Percentiles rank a stretch among this genome's conserved stretches.
Conservation (phyloP, 2,797 vertebrate species). For the Orientallactaga sibirica region DNA sequence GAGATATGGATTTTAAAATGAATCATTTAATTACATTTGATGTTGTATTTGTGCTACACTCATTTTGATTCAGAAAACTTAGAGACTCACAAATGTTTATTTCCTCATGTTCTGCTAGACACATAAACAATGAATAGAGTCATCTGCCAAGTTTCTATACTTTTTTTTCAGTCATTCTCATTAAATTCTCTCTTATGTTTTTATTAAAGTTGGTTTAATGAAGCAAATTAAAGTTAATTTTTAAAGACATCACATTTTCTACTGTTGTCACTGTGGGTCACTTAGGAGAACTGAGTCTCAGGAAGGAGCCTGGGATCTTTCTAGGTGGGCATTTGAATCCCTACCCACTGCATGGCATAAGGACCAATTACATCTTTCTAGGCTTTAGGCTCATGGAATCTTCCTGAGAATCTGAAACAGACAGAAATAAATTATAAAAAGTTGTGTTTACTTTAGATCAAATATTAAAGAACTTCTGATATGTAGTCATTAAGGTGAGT, state of each 20-base stretch:
- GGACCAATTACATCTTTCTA: slow-evolving; percentile 71
- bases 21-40: slow-evolving; percentile 13
- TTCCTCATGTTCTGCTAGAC: not conserved
- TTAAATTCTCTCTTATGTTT: slow-evolving; percentile 34
- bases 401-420: slow-evolving; percentile 66
- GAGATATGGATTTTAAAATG: slow-evolving; percentile 18
- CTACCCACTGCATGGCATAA: slow-evolving; percentile 54
- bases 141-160: not conserved
- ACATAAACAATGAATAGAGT: not conserved
- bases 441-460: slow-evolving; percentile 80
- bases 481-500: slow-evolving; percentile 75
- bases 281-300: slow-evolving; percentile 64
- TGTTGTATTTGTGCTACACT: not conserved
- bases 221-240: slow-evolving; percentile 68
- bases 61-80: slow-evolving; percentile 30
- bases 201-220: slow-evolving; percentile 71
- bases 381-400: slow-evolving; percentile 80
- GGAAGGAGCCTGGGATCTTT: slow-evolving; percentile 74
- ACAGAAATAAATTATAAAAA: slow-evolving; percentile 79
- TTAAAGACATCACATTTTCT: slow-evolving; percentile 65
- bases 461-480: slow-evolving; percentile 80
- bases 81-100: not conserved
- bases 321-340: slow-evolving; percentile 64
- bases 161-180: slow-evolving; percentile 36
- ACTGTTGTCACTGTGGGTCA: slow-evolving; percentile 7